Conservation (phyloP, 2,888 invertebrate genomes). For the Luffia ferchaultella region DNA sequence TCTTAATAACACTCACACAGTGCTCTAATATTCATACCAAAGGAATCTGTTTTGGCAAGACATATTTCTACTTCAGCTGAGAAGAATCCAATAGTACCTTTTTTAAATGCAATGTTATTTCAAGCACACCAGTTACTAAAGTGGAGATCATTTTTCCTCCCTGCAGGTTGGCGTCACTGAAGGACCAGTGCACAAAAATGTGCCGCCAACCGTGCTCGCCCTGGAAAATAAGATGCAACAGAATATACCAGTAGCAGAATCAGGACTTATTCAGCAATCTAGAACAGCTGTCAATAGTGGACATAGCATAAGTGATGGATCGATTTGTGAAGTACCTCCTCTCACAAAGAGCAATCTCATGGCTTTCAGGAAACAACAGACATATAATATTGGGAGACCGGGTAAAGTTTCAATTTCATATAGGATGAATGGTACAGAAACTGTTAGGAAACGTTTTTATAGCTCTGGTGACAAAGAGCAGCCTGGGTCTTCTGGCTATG, state of each 20-base stretch:
- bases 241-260: constrained; percentile 37
- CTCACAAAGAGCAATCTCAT: constrained; percentile 23
- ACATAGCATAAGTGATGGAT: constrained; percentile 36
- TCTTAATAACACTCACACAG: too few species aligned
- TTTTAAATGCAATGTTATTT: constrained; percentile 38
- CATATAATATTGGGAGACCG: constrained; percentile 10
- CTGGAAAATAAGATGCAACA: constrained; percentile 40
- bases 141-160: constrained; percentile 67
- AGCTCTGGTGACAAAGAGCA: constrained; percentile 36
- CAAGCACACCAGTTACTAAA: constrained; percentile 61
- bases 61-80: constrained; percentile 34
- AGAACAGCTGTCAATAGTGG: not conserved
- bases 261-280: not conserved
- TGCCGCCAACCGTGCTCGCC: constrained; percentile 55
- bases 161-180: constrained; percentile 67
- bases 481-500: constrained; percentile 42
- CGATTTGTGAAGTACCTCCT: constrained; percentile 38
- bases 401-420: not conserved
- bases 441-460: not conserved
- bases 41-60: constrained; percentile 33
- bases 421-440: not conserved
- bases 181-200: constrained; percentile 57
- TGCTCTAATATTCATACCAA: too few species aligned
- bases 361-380: constrained; percentile 33
- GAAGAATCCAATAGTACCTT: constrained; percentile 51